Conservation (phyloP, 2,113 vertebrate genomes). For the Himantopus leucocephalus region DNA sequence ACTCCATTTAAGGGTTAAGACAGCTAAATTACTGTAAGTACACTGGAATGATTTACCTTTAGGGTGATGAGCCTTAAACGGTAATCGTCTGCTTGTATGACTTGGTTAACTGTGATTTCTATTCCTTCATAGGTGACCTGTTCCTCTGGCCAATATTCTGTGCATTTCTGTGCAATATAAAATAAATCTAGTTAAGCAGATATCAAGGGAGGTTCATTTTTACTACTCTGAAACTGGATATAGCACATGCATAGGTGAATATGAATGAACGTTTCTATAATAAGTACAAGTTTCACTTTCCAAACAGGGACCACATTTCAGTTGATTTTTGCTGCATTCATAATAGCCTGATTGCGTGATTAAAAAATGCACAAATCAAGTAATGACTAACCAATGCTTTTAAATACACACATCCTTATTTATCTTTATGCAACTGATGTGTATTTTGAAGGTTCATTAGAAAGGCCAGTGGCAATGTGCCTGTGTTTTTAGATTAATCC, state of each 20-base stretch:
- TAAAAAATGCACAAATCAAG: constrained; percentile 33
- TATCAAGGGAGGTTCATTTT: background rate
- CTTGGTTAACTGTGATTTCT: constrained; percentile 85
- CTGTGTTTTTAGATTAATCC: background rate
- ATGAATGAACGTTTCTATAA: constrained; percentile 27
- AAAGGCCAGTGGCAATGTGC: background rate
- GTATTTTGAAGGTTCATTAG: background rate
- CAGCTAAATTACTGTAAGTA: background rate
- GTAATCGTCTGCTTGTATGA: constrained; percentile 95
- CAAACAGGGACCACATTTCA: background rate
- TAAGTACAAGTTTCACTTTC: background rate
- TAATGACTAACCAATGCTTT: constrained; percentile 3
- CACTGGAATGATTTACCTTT: constrained; percentile 78
- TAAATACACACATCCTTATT: background rate
- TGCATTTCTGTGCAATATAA: constrained; percentile 88
- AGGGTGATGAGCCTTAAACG: constrained; percentile 92
- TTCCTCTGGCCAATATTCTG: constrained; percentile 97
- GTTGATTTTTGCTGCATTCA: constrained; percentile 6
- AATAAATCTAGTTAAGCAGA: constrained; percentile 48
- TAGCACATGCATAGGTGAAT: background rate
- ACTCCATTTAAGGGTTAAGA: background rate
- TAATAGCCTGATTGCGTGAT: background rate
- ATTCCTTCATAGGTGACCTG: constrained; percentile 87
- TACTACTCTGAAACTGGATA: background rate
- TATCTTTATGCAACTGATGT: background rate